A percentile compares a stretch with the other conserved stretches of the same genome.
These are phyloP conservation scores for Spisula solida DNA, from an alignment of 2,888 invertebrate genomes.

Conservation along the genomic window DNA sequence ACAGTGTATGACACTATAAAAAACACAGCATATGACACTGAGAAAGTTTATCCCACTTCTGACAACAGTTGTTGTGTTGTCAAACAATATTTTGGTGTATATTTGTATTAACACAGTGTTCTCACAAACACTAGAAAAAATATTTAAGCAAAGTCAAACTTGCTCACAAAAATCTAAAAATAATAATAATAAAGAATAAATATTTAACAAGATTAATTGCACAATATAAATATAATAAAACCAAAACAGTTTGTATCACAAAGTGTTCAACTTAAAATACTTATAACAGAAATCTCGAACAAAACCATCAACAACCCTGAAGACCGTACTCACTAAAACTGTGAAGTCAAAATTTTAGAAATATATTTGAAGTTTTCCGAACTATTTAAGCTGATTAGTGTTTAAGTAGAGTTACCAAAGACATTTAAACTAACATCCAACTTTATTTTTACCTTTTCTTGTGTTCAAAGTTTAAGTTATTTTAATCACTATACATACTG, in stretches of 20 bases:
- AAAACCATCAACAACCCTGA: neutral
- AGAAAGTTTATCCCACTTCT: neutral
- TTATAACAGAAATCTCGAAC: constrained; percentile 19
- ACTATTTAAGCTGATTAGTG: too few species aligned
- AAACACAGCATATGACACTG: neutral
- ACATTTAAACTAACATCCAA: too few species aligned
- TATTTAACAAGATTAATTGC: constrained; percentile 30
- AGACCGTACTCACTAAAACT: constrained; percentile 1
- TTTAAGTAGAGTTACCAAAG: too few species aligned
- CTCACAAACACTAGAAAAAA: neutral
- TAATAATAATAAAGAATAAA: constrained; percentile 27
- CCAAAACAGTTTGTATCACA: constrained; percentile 28
- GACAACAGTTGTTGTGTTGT: neutral
- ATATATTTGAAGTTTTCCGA: neutral
- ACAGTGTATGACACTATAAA: neutral
- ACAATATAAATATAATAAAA: constrained; percentile 21
- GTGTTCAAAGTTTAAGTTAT: too few species aligned
- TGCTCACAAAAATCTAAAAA: constrained; percentile 11
- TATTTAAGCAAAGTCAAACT: constrained; percentile 7
- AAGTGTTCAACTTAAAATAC: constrained; percentile 7
- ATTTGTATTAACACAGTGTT: neutral
- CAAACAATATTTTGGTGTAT: neutral
- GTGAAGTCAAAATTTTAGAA: neutral
- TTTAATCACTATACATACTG: too few species aligned
- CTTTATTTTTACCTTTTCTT: too few species aligned